phyloP scores from a whole-genome alignment of 2,113 vertebrate genomes.

The Albula glossodonta region DNA sequence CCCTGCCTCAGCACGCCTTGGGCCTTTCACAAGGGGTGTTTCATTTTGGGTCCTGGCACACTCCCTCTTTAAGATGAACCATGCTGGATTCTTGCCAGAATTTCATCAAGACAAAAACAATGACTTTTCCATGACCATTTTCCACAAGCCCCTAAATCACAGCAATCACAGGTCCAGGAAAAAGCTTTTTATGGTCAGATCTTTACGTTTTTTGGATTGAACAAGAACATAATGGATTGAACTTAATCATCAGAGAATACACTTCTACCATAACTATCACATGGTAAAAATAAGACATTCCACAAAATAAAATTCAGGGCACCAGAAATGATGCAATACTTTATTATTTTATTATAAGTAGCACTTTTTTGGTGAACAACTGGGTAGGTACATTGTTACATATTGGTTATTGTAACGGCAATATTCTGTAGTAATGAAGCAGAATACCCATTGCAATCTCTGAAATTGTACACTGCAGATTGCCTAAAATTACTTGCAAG shows the following conservation, averaged over 20 bases:
- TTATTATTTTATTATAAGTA: neutral
- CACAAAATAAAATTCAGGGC: neutral
- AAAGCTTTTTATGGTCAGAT: neutral
- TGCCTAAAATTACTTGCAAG: neutral
- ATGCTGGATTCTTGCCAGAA: neutral
- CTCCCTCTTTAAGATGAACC: neutral
- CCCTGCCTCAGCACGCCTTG: neutral
- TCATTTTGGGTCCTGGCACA: neutral
- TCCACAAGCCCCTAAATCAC: conserved; percentile 62
- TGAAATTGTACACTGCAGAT: neutral
- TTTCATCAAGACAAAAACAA: conserved; percentile 48
- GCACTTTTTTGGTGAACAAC: neutral
- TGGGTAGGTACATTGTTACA: neutral
- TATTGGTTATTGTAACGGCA: neutral
- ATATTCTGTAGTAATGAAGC: neutral
- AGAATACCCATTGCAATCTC: neutral
- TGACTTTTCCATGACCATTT: conserved; percentile 61
- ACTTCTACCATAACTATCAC: neutral
- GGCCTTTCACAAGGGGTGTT: neutral
- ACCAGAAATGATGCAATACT: neutral
- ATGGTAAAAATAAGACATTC: neutral
- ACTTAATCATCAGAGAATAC: neutral
- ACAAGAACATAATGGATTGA: neutral
- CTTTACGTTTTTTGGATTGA: neutral
- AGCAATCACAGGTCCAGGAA: neutral